A percentile compares a stretch with the other conserved stretches of the same genome.
Evolutionary conservation across 2,113 vertebrate genomes (phyloP).

Genomic region (Bubalus kerabau): DNA sequence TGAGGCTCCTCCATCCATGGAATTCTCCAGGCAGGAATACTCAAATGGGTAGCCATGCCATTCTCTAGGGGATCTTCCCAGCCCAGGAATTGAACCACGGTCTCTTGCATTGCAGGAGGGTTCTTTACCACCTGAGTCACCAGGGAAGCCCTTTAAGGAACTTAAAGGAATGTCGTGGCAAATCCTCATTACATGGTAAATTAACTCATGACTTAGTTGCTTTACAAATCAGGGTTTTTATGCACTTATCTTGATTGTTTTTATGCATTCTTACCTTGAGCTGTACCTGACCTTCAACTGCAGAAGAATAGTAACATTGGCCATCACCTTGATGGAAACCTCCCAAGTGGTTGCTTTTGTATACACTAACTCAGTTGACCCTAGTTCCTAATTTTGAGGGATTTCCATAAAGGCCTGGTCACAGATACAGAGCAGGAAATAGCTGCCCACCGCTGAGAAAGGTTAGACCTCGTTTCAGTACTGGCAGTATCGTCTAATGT

Average conservation of each 20-base stretch:
- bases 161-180: neutral
- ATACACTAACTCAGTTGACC: no score
- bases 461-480: accelerated
- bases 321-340: accelerated
- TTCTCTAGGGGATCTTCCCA: neutral
- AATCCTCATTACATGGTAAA: no score
- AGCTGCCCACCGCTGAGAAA: neutral
- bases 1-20: neutral
- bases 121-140: neutral
- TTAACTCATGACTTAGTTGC: neutral
- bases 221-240: neutral
- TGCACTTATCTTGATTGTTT: neutral
- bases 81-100: accelerated
- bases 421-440: accelerated
- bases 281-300: neutral
- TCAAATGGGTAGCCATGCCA: accelerated
- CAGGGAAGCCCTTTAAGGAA: neutral
- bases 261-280: neutral
- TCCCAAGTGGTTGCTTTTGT: no score
- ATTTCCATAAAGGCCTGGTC: neutral
- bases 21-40: neutral
- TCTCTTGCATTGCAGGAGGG: neutral
- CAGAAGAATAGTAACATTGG: accelerated
- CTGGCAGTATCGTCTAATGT: neutral
- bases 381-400: no score